Evolutionary conservation across 2,113 vertebrate species (phyloP).

Genomic region (Calidris pygmaea): DNA sequence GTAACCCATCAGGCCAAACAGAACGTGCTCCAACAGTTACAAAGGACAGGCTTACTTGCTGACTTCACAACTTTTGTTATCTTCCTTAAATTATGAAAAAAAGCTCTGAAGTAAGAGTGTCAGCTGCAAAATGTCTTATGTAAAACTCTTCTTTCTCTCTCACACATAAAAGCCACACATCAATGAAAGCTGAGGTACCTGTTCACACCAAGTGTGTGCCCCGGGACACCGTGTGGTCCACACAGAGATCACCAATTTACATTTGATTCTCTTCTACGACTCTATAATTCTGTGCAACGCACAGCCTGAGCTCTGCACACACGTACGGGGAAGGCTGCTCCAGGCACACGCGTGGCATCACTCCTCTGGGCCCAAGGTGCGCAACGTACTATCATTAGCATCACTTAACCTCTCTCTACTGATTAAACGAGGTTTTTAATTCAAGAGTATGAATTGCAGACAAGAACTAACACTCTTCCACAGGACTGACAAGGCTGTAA

Average conservation of each 20-base stretch:
- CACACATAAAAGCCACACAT: fast-evolving
- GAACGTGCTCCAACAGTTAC: fast-evolving
- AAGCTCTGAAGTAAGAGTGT: neutral
- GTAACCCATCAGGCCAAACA: neutral
- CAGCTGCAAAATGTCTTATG: neutral
- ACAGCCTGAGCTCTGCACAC: fast-evolving
- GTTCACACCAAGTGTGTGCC: neutral
- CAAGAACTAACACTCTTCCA: neutral
- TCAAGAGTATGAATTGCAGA: neutral
- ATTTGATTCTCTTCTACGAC: no score
- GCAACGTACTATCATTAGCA: fast-evolving
- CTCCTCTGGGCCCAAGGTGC: neutral
- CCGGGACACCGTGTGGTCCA: neutral
- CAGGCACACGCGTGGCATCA: fast-evolving
- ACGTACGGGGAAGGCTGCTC: neutral
- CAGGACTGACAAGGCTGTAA: neutral
- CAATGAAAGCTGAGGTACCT: neutral
- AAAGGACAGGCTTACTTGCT: neutral
- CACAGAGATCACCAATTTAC: neutral
- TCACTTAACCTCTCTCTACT: neutral
- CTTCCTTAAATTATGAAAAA: neutral
- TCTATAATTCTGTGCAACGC: no score
- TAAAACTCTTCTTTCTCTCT: fast-evolving
- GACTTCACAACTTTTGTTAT: neutral
- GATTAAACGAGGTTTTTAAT: no score